These are phyloP conservation scores for Leptinotarsa defecta DNA, from an alignment of 1,140 invertebrate species.

Conservation along the genomic window DNA sequence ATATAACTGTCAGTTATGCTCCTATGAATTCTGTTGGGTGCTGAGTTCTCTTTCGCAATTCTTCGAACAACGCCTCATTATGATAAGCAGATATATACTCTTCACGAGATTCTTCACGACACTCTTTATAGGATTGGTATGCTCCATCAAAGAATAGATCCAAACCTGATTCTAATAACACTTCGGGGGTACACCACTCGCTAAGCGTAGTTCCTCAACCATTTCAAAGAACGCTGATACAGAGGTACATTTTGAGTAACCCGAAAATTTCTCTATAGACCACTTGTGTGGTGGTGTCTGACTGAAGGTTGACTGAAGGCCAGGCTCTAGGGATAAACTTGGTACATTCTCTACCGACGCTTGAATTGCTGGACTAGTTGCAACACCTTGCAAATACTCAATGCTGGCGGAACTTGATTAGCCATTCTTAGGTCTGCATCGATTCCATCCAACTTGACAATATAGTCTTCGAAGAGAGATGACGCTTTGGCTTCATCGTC, in stretches of 20 bases:
- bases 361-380: not conserved
- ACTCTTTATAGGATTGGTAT: constrained; percentile 31
- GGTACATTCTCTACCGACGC: not conserved
- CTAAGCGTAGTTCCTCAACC: not conserved
- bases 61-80: constrained; percentile 42
- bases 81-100: constrained; percentile 28
- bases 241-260: not conserved
- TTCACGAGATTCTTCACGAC: not conserved
- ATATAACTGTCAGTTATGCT: constrained; percentile 47
- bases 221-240: not conserved
- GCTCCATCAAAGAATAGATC: constrained; percentile 33
- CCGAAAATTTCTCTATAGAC: not conserved
- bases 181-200: not conserved
- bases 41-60: constrained; percentile 37
- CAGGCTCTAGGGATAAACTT: not conserved
- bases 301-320: no score
- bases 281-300: not conserved
- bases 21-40: constrained; percentile 38
- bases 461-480: not conserved
- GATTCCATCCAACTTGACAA: not conserved
- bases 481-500: not conserved
- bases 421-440: not conserved
- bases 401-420: not conserved
- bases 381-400: not conserved
- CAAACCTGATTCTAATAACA: not conserved